Evolutionary conservation across 2,113 vertebrate genomes (phyloP).

Genomic region (Tympanuchus pallidicinctus): DNA sequence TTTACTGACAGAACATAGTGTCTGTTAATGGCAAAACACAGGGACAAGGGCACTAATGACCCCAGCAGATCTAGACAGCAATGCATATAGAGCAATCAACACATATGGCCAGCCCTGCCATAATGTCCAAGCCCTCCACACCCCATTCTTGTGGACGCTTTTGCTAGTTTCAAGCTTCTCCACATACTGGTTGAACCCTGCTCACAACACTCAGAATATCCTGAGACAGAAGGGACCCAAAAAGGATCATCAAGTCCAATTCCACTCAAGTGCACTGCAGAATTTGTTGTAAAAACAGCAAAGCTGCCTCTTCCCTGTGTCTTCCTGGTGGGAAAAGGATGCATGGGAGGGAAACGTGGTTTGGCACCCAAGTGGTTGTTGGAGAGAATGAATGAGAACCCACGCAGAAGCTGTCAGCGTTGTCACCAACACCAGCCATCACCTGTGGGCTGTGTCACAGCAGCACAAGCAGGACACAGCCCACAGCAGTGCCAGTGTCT

Average conservation of each 20-base stretch:
- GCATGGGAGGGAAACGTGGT: rapidly evolving
- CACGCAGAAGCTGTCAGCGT: background rate
- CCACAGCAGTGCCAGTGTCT: rapidly evolving
- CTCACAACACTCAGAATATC: background rate
- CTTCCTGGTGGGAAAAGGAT: background rate
- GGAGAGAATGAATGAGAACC: background rate
- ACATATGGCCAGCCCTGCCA: background rate
- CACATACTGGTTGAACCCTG: background rate
- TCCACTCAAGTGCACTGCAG: background rate
- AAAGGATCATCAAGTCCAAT: too few relatives aligned
- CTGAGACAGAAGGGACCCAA: too few relatives aligned
- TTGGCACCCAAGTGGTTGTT: background rate
- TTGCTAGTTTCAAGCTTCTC: background rate
- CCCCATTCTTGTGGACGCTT: background rate
- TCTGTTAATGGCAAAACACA: background rate
- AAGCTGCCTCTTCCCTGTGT: background rate
- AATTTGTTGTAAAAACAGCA: background rate
- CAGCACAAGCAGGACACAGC: background rate
- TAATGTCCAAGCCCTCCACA: background rate
- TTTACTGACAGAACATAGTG: background rate
- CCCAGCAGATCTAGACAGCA: background rate
- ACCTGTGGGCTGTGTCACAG: background rate
- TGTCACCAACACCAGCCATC: background rate
- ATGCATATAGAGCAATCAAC: background rate
- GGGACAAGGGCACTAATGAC: background rate